Evolutionary conservation across 2,888 invertebrate species (phyloP).

Genomic region (Fragum fragum): DNA sequence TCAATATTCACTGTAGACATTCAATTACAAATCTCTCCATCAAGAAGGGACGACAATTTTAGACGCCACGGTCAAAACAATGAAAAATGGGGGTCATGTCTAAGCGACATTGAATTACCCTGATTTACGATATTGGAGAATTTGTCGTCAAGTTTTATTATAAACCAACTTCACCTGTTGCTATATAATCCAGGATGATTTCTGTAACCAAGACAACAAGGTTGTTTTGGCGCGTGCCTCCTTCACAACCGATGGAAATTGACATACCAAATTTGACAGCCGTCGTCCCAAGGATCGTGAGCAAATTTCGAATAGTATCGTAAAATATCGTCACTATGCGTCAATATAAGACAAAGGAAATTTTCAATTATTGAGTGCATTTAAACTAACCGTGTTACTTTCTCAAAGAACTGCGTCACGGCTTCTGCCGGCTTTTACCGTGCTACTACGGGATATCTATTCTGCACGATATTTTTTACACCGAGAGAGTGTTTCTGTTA

Average conservation of each 20-base stretch:
- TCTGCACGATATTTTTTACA: too few relatives aligned
- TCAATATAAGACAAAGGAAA: background rate
- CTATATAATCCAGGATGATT: conserved; percentile 50
- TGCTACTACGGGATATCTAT: too few relatives aligned
- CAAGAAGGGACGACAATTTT: background rate
- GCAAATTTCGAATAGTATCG: conserved; percentile 10
- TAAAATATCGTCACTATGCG: conserved; percentile 1
- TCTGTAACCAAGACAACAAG: conserved; percentile 49
- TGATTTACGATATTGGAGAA: conserved; percentile 25
- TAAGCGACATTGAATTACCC: background rate
- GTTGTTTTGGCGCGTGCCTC: conserved; percentile 55
- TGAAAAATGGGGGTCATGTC: background rate
- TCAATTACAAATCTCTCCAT: too few relatives aligned
- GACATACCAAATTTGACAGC: conserved; percentile 60
- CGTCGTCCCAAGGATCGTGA: conserved; percentile 16
- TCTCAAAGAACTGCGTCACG: too few relatives aligned
- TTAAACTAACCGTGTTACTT: too few relatives aligned
- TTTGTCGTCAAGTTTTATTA: conserved; percentile 5
- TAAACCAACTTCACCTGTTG: conserved; percentile 52
- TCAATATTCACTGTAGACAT: too few relatives aligned
- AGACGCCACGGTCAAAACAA: background rate
- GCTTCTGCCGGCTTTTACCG: too few relatives aligned
- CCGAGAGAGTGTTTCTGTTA: too few relatives aligned
- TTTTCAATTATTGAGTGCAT: too few relatives aligned
- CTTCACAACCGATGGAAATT: conserved; percentile 45